These are phyloP conservation scores for Potamarius usumacintae DNA, from an alignment of 2,113 vertebrate species.

Conservation along the genomic window DNA sequence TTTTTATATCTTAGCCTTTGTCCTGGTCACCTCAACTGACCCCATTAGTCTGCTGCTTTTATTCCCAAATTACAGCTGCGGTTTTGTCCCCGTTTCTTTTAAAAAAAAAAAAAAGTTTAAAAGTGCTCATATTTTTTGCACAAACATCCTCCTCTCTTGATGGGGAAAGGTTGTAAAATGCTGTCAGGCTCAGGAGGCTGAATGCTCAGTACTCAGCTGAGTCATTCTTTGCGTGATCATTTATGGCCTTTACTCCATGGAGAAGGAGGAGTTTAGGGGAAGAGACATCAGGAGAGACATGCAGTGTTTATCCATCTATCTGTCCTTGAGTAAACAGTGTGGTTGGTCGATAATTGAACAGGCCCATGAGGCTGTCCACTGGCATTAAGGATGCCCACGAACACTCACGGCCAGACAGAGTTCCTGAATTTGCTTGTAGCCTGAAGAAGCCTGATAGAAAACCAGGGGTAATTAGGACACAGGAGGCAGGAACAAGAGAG, in stretches of 20 bases:
- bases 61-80: not conserved
- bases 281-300: not conserved
- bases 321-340: constrained; percentile 11
- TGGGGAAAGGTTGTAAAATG: constrained; percentile 1
- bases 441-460: not conserved
- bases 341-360: constrained; percentile 15
- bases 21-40: no score
- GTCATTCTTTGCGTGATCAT: constrained; percentile 35
- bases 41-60: not conserved
- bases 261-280: not conserved
- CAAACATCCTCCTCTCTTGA: not conserved
- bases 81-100: not conserved
- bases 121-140: not conserved
- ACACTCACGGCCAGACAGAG: not conserved
- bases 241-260: not conserved
- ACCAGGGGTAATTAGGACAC: not conserved
- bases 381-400: not conserved
- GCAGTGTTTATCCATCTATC: constrained; percentile 8
- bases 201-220: constrained; percentile 24
- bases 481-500: not conserved
- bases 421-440: not conserved
- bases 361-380: not conserved
- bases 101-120: no score
- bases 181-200: constrained; percentile 7
- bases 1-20: not conserved